These are phyloP conservation scores for Eonycteris spelaea DNA, from an alignment of 2,113 vertebrate genomes.

Conservation along the genomic window DNA sequence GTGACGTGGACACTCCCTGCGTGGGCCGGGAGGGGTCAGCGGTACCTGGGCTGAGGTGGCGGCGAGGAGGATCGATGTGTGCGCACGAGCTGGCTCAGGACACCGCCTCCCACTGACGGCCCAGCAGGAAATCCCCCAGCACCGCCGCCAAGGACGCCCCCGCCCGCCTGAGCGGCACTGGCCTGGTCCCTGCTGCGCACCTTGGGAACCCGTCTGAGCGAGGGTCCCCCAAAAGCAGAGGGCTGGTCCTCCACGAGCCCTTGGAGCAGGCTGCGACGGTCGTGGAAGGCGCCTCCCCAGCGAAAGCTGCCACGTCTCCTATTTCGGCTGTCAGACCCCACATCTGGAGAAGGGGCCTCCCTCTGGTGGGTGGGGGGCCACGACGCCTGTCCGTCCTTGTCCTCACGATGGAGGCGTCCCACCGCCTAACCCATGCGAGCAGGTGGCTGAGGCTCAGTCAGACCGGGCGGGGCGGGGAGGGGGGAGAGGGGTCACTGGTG, in stretches of 20 bases:
- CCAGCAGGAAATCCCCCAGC: neutral
- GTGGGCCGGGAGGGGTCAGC: rapidly evolving
- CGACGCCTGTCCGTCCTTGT: no score
- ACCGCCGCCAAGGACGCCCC: rapidly evolving
- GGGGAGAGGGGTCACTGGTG: no score
- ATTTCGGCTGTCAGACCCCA: neutral
- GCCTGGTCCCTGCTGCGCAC: neutral
- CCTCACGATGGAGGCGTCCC: no score
- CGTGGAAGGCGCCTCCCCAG: neutral
- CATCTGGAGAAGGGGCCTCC: neutral
- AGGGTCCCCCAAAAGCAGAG: neutral
- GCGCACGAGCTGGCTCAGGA: neutral
- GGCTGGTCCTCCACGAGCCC: neutral
- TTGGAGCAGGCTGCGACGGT: neutral
- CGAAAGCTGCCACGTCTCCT: neutral
- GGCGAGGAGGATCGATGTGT: rapidly evolving
- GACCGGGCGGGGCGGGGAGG: no score
- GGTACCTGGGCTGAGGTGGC: no score
- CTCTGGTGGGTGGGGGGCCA: no score
- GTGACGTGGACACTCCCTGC: neutral
- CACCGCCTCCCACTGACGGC: neutral
- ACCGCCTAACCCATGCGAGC: no score
- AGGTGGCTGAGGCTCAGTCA: no score
- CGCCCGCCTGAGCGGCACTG: neutral
- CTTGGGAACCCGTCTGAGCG: neutral